phyloP scores from a whole-genome alignment of 1,140 invertebrate species.

The Drosophila tsacasi region DNA sequence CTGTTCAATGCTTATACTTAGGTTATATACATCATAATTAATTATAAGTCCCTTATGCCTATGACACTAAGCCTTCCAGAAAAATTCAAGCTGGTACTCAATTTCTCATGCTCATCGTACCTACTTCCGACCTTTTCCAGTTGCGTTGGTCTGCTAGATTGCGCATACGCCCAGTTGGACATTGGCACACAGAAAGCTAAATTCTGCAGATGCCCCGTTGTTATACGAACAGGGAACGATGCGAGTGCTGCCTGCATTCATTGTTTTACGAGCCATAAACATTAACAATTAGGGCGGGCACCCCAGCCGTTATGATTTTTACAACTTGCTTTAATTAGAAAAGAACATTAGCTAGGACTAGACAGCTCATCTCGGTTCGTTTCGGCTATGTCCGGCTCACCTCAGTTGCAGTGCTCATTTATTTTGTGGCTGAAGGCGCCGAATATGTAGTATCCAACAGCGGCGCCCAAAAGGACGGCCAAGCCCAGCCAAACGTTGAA shows the following conservation, averaged over 20 bases:
- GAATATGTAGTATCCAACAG: slow-evolving; percentile 96
- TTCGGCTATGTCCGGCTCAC: background rate
- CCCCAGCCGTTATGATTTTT: slow-evolving; percentile 62
- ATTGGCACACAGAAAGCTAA: slow-evolving; percentile 5
- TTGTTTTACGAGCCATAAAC: slow-evolving; percentile 81
- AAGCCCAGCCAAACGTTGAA: slow-evolving; percentile 91
- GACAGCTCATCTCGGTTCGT: slow-evolving; percentile 15
- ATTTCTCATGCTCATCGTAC: background rate
- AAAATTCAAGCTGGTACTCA: background rate
- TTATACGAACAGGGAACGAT: slow-evolving; percentile 16
- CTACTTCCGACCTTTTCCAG: background rate
- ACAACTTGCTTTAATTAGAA: slow-evolving; percentile 77
- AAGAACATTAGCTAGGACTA: slow-evolving; percentile 72
- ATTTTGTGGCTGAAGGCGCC: slow-evolving; percentile 81
- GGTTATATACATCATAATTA: background rate
- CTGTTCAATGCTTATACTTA: background rate
- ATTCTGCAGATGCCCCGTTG: slow-evolving; percentile 38
- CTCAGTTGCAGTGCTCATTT: slow-evolving; percentile 67
- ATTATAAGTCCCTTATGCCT: no score
- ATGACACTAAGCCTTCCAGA: background rate
- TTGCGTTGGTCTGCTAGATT: slow-evolving; percentile 1
- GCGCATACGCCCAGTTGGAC: slow-evolving; percentile 46
- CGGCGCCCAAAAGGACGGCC: slow-evolving; percentile 94
- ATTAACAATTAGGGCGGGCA: slow-evolving; percentile 71
- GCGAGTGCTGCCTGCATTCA: slow-evolving; percentile 63